Base-by-base conservation (phyloP, 2,113 vertebrate species). In the Psittacus erithacus region DNA sequence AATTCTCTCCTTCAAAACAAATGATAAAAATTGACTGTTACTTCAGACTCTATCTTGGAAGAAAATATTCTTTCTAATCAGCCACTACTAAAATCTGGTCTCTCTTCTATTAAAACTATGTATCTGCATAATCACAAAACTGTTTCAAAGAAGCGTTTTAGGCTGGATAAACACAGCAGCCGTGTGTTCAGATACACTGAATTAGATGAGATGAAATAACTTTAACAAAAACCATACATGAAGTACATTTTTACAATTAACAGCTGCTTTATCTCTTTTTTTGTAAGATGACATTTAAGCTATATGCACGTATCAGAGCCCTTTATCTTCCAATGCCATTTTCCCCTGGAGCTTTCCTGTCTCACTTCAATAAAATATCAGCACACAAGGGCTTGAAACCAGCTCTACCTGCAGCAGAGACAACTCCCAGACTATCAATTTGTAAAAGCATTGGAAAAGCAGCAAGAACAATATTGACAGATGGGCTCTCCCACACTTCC, bases 361-460 rank as follows among this genome's bases (percentile, higher is more conserved):
- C 87, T 95, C 95, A 88, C 95, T 96, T 93, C 85, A 93, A 59
- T 89, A 91, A 97, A 95, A 77, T 96, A 96, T 49, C 94, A 92
- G 90, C 62, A 92, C 39, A 84, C 95, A 79, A 73, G 92, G 96
- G 97, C 81, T 75, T 49, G 70, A 91, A 94, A 93, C 90, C 88
- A 53, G 96, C 97, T 98, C 97, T 97, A 98, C 98, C 98, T 98
- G 98, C 96, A 97, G 95, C 95, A 93, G 71, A 95, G 95, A 98
- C 96, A 91, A 92, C 82, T 97, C 97, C 97, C 97, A 98, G 96
- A 96, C 97, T 98, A 98, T 98, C 98, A 97, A 97, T 98, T 98
- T 98, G 96, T 82, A 94, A 90, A 95, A 92, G 93, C 95, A 97
- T 2, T 93, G 77, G 95, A 96, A 96, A 96, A 96, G 70, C 76